These are phyloP conservation scores for Sinocyclocheilus anshuiensis DNA, from an alignment of 2,113 vertebrate species.

Conservation along the genomic window DNA sequence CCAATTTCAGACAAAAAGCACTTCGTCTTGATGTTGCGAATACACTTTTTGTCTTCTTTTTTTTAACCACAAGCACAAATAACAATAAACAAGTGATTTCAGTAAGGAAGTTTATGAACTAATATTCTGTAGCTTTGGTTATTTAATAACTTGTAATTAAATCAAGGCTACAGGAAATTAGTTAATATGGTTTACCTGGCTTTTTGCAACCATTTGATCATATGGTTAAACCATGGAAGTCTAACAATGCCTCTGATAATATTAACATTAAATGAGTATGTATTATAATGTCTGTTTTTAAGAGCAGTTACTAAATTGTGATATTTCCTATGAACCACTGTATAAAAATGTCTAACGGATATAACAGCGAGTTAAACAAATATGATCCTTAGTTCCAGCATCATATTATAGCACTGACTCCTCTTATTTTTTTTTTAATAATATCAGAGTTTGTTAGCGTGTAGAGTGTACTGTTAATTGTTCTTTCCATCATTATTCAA, in stretches of 20 bases:
- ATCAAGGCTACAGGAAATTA: not conserved
- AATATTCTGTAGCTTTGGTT: not conserved
- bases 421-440: not conserved
- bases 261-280: constrained; percentile 30
- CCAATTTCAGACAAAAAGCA: not conserved
- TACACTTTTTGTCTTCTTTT: not conserved
- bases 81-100: too few relatives aligned
- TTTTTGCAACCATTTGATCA: not conserved
- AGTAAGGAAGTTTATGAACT: not conserved
- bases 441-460: too few relatives aligned
- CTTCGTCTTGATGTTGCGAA: not conserved
- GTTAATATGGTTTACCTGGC: not conserved
- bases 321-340: not conserved
- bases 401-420: not conserved
- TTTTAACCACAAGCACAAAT: too few relatives aligned
- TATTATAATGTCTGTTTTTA: not conserved
- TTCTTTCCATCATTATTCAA: not conserved
- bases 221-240: not conserved
- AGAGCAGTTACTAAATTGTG: not conserved
- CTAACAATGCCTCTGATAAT: not conserved
- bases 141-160: not conserved
- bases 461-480: not conserved
- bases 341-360: not conserved
- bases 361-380: too few relatives aligned
- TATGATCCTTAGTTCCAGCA: too few relatives aligned